Conservation (phyloP, 2,113 vertebrate species). For the Otocyon megalotis region DNA sequence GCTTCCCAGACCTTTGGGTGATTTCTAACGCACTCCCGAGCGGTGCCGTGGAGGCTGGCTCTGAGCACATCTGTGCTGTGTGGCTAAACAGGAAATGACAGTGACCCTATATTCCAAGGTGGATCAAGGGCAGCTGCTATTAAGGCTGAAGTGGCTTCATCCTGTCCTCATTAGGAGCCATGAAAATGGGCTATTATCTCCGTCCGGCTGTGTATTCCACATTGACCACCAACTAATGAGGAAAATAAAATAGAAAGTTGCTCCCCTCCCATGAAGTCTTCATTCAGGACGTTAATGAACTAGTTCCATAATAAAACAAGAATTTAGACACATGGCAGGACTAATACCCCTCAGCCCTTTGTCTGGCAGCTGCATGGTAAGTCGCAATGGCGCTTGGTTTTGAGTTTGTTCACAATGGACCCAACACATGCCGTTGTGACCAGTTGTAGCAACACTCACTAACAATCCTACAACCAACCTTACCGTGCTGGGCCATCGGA, state of each 20-base stretch:
- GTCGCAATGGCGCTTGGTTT: fast-evolving
- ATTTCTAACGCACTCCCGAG: not conserved
- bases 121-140: not conserved
- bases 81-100: not conserved
- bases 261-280: constrained; percentile 56
- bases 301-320: not conserved
- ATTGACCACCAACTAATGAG: constrained; percentile 71
- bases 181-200: constrained; percentile 55
- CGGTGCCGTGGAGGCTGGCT: not conserved
- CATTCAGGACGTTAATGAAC: constrained; percentile 60
- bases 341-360: no score
- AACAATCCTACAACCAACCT: no score
- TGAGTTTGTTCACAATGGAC: not conserved
- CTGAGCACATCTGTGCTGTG: not conserved
- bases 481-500: fast-evolving
- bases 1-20: not conserved
- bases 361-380: not conserved
- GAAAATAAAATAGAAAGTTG: constrained; percentile 68
- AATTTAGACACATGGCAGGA: not conserved
- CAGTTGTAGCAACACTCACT: fast-evolving
- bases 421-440: fast-evolving
- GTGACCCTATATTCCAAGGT: not conserved
- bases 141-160: constrained; percentile 44
- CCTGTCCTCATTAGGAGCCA: constrained; percentile 71
- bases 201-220: not conserved